Percentiles rank a stretch among this genome's conserved stretches.
Evolutionary conservation across 2,797 vertebrate species (phyloP).

Genomic region (Euphonia xanthogaster): DNA sequence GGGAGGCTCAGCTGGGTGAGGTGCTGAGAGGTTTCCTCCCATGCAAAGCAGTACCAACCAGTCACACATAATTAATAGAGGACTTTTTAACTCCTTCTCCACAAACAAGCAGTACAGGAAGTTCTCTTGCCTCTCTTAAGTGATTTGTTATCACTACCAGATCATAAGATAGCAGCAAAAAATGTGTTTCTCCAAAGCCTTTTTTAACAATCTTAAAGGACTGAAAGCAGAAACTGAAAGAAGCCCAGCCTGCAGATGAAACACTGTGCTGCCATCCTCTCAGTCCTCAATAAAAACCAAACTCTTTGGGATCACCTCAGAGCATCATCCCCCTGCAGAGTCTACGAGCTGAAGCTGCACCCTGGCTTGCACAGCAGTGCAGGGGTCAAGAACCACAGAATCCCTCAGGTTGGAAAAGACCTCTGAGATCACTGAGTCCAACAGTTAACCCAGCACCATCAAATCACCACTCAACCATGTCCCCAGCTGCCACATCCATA

Average conservation of each 20-base stretch:
- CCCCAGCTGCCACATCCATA: background rate
- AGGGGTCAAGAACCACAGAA: background rate
- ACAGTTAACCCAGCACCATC: background rate
- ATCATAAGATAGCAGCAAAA: background rate
- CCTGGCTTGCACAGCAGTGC: background rate
- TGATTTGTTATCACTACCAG: background rate
- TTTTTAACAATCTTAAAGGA: background rate
- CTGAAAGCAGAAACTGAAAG: background rate
- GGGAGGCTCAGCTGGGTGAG: background rate
- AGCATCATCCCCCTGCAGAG: background rate
- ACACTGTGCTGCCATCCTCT: rapidly evolving
- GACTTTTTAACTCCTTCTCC: background rate
- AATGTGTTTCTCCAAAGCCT: background rate
- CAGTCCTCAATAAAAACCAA: background rate
- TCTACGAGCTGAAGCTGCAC: background rate
- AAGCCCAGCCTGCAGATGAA: background rate
- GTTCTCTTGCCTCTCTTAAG: background rate
- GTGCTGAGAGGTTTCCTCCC: background rate
- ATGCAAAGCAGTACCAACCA: background rate
- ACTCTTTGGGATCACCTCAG: background rate
- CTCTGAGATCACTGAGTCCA: background rate
- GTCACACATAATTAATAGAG: background rate
- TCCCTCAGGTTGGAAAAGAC: background rate
- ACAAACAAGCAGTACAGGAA: background rate
- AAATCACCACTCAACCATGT: background rate